Base-by-base conservation (phyloP, 2,888 invertebrate species). In the Globia sparganii region DNA sequence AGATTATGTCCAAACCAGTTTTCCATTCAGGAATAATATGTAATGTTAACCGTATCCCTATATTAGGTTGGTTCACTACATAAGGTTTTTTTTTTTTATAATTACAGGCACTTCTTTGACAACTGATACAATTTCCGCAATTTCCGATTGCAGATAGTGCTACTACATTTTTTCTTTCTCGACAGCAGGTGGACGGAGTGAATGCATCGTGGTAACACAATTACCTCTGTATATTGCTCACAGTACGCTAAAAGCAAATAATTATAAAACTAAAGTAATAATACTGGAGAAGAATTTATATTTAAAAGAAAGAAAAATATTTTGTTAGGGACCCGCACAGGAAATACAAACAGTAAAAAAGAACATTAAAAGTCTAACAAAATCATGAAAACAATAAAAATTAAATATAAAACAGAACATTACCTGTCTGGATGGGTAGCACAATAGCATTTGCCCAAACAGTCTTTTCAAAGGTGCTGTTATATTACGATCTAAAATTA, bases 121-220 rank as follows among this genome's bases (percentile, higher is more conserved):
- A 40, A 62, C 53, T 72, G 53, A 83, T 76, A 67, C 53, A 72
- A 85, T 81, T 80, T 84, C 84, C 81, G 62, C 49, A 75, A 84
- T 81, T 79, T 84, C 84, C 81, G 59, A 28, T 59, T 37, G 49
- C 64, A 83, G 64, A 82, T 69, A 74, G 46, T 15, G 49, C n/a
- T 58, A 71, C 69, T 66, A 74, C 13, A 58, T 61, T 65, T 77
- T 72, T 70, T 82, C 62, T 28, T 69, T 31, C 6, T n/a, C 28
- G 25, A 70, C 46, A 53, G 34, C 67, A 75, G 72, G 65, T 82
- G n/a, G 59, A 28, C 28, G 34, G 43, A 64, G 34, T 43, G 69
- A 71, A 75, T 73, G 56, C 37, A 71, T 62, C 34, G 40, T 13
- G 18, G 79, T 69, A 86, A 78, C 58, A 59, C 62, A 78, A 78